Percentiles rank a stretch among this genome's conserved stretches.
phyloP scores from a whole-genome alignment of 2,797 vertebrate genomes.

The Amazona finschi region DNA sequence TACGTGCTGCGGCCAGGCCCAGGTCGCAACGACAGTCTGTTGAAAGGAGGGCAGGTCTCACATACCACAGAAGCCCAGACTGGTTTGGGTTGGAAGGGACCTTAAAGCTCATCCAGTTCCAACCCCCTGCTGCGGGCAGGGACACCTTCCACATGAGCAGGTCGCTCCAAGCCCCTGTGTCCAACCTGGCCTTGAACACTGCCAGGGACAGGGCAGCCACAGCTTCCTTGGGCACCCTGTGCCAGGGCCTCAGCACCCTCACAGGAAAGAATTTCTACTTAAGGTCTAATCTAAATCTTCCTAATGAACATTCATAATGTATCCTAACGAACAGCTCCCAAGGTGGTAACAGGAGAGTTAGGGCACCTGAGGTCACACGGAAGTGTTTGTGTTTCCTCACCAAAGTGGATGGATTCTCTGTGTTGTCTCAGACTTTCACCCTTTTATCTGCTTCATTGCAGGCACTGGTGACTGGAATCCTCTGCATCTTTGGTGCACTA shows the following conservation, averaged over 20 bases:
- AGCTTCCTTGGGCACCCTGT: not conserved
- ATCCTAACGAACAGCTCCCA: not conserved
- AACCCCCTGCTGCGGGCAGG: not conserved
- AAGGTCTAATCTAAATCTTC: not conserved
- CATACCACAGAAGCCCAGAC: not conserved
- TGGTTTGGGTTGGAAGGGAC: not conserved
- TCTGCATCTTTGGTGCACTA: not conserved
- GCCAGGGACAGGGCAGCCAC: not conserved
- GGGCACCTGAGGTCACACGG: not conserved
- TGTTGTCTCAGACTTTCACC: not conserved
- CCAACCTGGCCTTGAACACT: not conserved
- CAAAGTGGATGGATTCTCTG: not conserved
- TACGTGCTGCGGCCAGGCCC: accelerated
- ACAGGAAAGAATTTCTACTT: not conserved
- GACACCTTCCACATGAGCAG: not conserved
- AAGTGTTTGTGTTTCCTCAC: not conserved
- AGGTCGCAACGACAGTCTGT: accelerated
- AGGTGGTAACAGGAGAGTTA: accelerated
- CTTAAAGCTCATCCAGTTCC: not conserved
- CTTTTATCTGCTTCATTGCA: not conserved
- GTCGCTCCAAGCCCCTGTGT: not conserved
- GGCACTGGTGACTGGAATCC: not conserved
- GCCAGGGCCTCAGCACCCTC: accelerated
- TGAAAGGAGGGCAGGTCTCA: accelerated
- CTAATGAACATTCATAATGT: not conserved